These are phyloP conservation scores for Polydesmus complanatus DNA, from an alignment of 2,888 invertebrate species.

Conservation along the genomic window DNA sequence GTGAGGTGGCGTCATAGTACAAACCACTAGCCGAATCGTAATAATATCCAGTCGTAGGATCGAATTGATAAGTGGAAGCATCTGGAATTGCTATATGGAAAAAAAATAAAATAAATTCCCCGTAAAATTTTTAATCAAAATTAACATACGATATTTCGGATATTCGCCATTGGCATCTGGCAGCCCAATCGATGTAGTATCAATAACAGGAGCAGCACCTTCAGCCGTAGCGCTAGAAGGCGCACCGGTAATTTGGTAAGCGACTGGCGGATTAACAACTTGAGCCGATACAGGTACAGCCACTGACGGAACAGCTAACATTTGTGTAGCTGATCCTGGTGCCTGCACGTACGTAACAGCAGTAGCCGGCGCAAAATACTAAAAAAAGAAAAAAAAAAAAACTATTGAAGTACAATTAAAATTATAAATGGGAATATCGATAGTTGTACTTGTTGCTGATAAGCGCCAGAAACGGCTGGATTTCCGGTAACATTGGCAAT, in stretches of 20 bases:
- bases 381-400: not conserved
- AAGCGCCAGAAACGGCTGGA: too few species aligned
- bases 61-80: conserved; percentile 79
- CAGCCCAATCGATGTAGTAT: not conserved
- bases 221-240: not conserved
- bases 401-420: not conserved
- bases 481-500: too few species aligned
- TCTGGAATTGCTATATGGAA: conserved; percentile 55
- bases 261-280: not conserved
- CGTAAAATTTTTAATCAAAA: not conserved
- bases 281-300: not conserved
- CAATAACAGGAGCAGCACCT: not conserved
- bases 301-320: not conserved
- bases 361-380: not conserved
- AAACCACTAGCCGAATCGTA: conserved; percentile 84
- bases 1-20: conserved; percentile 90
- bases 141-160: conserved; percentile 7
- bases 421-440: not conserved
- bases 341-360: not conserved
- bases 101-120: too few species aligned
- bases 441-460: not conserved
- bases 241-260: not conserved
- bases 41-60: conserved; percentile 89
- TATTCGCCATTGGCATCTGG: conserved; percentile 9
- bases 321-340: not conserved